Evolutionary conservation across 2,113 vertebrate genomes (phyloP).

Genomic region (Asarcornis scutulata): DNA sequence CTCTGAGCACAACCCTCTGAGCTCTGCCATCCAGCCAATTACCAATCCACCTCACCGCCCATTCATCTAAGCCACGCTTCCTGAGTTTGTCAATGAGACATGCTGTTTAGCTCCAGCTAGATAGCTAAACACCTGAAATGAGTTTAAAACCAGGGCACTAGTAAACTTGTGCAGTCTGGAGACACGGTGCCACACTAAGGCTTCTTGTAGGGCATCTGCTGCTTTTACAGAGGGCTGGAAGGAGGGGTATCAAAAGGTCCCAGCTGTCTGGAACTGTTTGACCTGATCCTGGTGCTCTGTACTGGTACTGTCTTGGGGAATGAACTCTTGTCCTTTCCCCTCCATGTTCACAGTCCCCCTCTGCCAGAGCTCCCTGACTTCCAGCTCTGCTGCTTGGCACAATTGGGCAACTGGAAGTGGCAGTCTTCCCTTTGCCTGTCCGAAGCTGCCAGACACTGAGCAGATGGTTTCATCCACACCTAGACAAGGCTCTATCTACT

Average conservation of each 20-base stretch:
- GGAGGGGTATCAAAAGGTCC: neutral
- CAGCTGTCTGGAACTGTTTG: neutral
- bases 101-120: neutral
- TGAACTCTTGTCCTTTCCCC: neutral
- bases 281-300: neutral
- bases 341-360: neutral
- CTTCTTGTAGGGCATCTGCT: neutral
- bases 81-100: no score
- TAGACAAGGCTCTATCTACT: neutral
- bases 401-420: neutral
- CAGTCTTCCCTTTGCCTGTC: neutral
- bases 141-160: neutral
- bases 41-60: no score
- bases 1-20: no score
- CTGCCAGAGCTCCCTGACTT: accelerated
- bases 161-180: neutral
- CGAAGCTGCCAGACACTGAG: slow-evolving; percentile 27
- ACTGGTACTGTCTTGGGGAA: neutral
- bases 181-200: neutral
- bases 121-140: no score
- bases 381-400: neutral
- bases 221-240: neutral
- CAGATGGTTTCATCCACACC: slow-evolving; percentile 39
- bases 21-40: no score
- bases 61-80: no score